Base-by-base conservation (phyloP, 2,888 invertebrate genomes). In the Girardia tigrina region DNA sequence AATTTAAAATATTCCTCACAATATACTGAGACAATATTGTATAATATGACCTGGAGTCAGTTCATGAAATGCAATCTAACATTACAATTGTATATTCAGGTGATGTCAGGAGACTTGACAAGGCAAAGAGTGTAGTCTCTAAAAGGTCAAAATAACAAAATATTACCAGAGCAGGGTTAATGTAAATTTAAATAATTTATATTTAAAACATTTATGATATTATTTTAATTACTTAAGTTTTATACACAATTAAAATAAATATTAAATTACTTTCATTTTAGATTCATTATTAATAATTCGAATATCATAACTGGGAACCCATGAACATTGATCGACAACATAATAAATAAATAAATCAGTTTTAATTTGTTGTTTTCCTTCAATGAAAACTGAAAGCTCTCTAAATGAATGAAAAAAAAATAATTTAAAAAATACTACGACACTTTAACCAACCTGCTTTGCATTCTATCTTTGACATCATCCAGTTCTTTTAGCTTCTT, bases 231-330 rank as follows among this genome's bases (percentile, higher is more conserved):
- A 36, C 16, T 36, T 36, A 70, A 70, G 23, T 70, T 20, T 70
- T 70, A 14, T 70, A 8, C 20, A 20, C 20, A 70, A 23, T 70
- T 26, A 8, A 70, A 12, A 20, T 70, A 26, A 6, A 70, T 8
- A 70, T 28, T 70, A 76, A 73, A 76, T 78, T 75, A 80, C 81
- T 79, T 80, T 80, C 79, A 80, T 78, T 28, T 70, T 79, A 72
- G 75, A 79, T 75, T 79, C 81, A 78, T 78, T 80, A 71, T 80
- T 79, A 78, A 77, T 81, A 36, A 84, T 85, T 20, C 85, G 80
- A 74, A 85, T 81, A 78, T 85, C 85, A 77, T 85, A 85, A 76
- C 81, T 80, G 14, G 85, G 84, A 6, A 80, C 80, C 85, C 85
- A 85, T n/a, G 79, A 80, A n/a, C 83, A 84, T 77, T 82, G 80